A percentile compares a stretch with the other conserved stretches of the same genome.
Evolutionary conservation across 2,888 invertebrate genomes (phyloP).

Genomic region (Orthosia cruda): DNA sequence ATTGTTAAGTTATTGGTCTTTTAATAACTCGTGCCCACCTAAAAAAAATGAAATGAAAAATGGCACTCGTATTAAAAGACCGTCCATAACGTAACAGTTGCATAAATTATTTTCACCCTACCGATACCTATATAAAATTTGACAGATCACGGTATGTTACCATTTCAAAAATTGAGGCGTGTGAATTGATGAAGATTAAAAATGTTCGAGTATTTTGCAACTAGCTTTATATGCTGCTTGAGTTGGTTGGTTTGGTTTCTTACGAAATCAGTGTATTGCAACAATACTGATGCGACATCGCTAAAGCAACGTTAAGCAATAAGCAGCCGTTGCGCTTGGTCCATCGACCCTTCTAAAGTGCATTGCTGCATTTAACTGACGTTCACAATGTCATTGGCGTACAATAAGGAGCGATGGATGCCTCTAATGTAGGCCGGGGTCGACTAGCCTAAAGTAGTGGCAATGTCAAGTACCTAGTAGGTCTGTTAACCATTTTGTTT

Average conservation of each 20-base stretch:
- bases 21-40: too few species aligned
- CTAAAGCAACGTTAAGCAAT: conserved; percentile 37
- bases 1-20: too few species aligned
- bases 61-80: too few species aligned
- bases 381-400: background rate
- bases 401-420: conserved; percentile 8
- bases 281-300: conserved; percentile 41
- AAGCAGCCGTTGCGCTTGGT: conserved; percentile 15
- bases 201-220: conserved; percentile 19
- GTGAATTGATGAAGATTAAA: background rate
- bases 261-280: conserved; percentile 48
- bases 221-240: conserved; percentile 1
- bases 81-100: too few species aligned
- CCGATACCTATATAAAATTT: conserved; percentile 20
- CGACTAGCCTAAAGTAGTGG: conserved; percentile 18
- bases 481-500: background rate
- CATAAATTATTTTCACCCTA: conserved; percentile 51
- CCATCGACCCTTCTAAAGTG: conserved; percentile 14
- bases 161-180: background rate
- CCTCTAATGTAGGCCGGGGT: conserved; percentile 15
- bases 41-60: too few species aligned
- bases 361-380: conserved; percentile 20
- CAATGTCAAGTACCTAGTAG: conserved; percentile 15
- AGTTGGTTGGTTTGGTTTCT: conserved; percentile 3
- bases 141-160: conserved; percentile 1